phyloP scores from a whole-genome alignment of 2,888 invertebrate genomes.

The Caenorhabditis wallacei region DNA sequence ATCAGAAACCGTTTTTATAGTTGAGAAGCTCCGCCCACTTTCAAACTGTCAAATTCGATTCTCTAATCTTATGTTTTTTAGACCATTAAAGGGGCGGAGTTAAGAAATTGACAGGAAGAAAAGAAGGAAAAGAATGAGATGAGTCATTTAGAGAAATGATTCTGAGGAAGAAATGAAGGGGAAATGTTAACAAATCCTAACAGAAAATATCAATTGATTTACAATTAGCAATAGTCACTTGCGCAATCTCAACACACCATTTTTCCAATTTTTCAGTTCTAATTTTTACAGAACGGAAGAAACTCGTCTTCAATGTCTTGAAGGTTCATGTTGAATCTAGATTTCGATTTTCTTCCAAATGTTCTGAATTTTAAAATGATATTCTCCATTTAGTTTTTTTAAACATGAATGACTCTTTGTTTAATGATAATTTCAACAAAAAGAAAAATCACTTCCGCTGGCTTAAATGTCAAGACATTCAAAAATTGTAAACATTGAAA shows the following conservation, averaged over 20 bases:
- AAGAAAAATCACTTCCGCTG: too few relatives aligned
- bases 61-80: slow-evolving; percentile 10
- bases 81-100: slow-evolving; percentile 4
- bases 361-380: too few relatives aligned
- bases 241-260: too few relatives aligned
- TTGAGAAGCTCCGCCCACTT: slow-evolving; percentile 21
- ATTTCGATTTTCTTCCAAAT: too few relatives aligned
- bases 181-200: not conserved
- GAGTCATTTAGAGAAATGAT: slow-evolving; percentile 4
- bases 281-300: too few relatives aligned
- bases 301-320: too few relatives aligned
- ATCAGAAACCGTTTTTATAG: slow-evolving; percentile 10
- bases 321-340: too few relatives aligned
- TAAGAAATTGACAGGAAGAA: not conserved
- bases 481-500: not conserved
- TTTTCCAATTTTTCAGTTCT: too few relatives aligned
- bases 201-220: slow-evolving; percentile 15
- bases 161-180: slow-evolving; percentile 8
- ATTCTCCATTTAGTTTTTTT: too few relatives aligned
- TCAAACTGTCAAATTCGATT: not conserved
- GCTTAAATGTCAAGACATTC: not conserved
- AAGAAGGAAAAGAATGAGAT: not conserved
- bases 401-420: too few relatives aligned
- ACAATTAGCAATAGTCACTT: not conserved
- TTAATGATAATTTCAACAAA: too few relatives aligned